Conservation (phyloP, 30 jellyfish, hydroid and myxozoan species). For the Hydractinia symbiolongicarpus region DNA sequence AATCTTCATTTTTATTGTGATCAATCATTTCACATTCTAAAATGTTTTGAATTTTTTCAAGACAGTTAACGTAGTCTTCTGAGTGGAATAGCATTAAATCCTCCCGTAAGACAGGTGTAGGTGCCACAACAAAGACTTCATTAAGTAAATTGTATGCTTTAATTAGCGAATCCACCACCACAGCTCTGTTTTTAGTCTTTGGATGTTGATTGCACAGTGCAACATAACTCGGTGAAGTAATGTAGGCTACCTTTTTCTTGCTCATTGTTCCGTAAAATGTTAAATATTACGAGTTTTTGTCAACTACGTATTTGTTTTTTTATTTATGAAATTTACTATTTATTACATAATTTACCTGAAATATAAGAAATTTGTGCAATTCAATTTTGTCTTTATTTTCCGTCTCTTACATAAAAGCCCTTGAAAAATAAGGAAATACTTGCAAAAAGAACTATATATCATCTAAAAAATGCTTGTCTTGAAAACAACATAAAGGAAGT, state of each 20-base stretch:
- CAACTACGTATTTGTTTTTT: too few relatives aligned
- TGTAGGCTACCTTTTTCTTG: neutral
- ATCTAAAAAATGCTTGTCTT: too few relatives aligned
- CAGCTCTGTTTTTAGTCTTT: conserved; percentile 32
- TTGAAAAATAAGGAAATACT: too few relatives aligned
- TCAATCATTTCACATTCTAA: neutral
- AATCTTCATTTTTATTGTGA: neutral
- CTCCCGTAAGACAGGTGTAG: conserved; percentile 32
- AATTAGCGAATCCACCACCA: conserved; percentile 51
- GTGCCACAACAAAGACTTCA: conserved; percentile 32
- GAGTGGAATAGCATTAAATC: conserved; percentile 50
- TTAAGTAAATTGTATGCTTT: conserved; percentile 44
- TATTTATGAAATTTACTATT: too few relatives aligned
- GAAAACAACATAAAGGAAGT: too few relatives aligned
- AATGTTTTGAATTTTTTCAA: conserved; percentile 17
- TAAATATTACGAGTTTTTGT: too few relatives aligned
- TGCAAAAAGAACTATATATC: too few relatives aligned
- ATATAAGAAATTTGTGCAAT: too few relatives aligned
- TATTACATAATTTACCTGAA: too few relatives aligned
- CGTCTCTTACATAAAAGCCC: too few relatives aligned
- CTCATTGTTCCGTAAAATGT: neutral
- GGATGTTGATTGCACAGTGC: conserved; percentile 31
- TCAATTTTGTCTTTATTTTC: too few relatives aligned
- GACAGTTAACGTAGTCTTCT: conserved; percentile 41
- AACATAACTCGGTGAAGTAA: conserved; percentile 5